These are phyloP conservation scores for Aleiodes alternator DNA, from an alignment of 2,888 invertebrate genomes.

Conservation along the genomic window DNA sequence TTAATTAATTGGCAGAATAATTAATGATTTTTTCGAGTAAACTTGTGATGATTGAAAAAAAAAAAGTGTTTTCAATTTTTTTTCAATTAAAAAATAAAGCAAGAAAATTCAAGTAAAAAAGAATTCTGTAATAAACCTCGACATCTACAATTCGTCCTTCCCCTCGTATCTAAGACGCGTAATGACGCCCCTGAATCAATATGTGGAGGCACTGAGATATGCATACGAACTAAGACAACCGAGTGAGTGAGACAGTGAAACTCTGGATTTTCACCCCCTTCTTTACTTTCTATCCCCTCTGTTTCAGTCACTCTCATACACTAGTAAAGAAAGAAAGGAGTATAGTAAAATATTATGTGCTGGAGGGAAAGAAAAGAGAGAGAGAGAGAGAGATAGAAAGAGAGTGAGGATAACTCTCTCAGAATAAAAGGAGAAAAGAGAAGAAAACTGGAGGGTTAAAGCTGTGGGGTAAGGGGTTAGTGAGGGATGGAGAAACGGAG, in stretches of 20 bases:
- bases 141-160: constrained; percentile 5
- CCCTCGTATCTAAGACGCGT: constrained; percentile 73
- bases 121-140: too few relatives aligned
- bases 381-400: constrained; percentile 40
- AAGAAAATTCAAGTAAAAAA: constrained; percentile 27
- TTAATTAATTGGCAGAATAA: not conserved
- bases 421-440: constrained; percentile 47
- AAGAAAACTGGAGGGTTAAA: constrained; percentile 38
- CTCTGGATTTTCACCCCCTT: constrained; percentile 15
- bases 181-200: constrained; percentile 75
- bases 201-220: constrained; percentile 75
- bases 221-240: constrained; percentile 75
- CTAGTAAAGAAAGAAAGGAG: not conserved
- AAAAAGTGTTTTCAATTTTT: constrained; percentile 1
- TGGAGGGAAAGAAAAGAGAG: constrained; percentile 46
- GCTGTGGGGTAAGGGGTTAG: constrained; percentile 35
- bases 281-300: constrained; percentile 55
- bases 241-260: constrained; percentile 47
- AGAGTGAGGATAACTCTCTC: constrained; percentile 51
- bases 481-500: not conserved
- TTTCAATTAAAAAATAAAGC: not conserved
- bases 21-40: not conserved
- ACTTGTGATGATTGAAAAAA: not conserved
- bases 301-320: constrained; percentile 24
- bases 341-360: constrained; percentile 20